Evolutionary conservation across 64 coral and sea anemone genomes (phyloP).

Genomic region (Orbicella faveolata): DNA sequence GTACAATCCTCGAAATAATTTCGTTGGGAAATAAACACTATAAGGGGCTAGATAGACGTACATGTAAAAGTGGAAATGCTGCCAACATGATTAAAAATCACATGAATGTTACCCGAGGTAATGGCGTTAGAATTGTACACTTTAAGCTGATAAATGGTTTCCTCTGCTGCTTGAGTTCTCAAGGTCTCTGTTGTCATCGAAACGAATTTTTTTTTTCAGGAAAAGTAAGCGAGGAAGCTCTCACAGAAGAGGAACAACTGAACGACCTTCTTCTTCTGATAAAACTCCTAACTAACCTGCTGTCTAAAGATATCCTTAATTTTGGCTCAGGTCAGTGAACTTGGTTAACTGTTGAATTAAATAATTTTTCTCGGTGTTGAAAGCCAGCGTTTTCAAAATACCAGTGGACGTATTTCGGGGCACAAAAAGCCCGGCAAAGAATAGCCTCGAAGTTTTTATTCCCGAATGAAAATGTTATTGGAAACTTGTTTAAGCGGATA

Average conservation of each 20-base stretch:
- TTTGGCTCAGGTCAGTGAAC: conserved; percentile 46
- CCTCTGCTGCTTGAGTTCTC: too few species aligned
- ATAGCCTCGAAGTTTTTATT: too few species aligned
- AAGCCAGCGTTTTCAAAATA: too few species aligned
- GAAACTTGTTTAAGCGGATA: too few species aligned
- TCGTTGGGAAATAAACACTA: background rate
- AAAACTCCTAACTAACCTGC: conserved; percentile 80
- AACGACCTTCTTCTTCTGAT: conserved; percentile 85
- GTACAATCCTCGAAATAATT: background rate
- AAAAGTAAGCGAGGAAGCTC: conserved; percentile 56
- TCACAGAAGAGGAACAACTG: conserved; percentile 87
- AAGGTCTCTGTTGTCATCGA: background rate
- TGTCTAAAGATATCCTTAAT: conserved; percentile 81
- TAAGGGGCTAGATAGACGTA: background rate
- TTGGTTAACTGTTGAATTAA: background rate
- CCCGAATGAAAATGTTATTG: too few species aligned
- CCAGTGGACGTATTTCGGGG: too few species aligned
- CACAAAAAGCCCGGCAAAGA: too few species aligned
- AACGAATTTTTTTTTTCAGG: conserved; percentile 32
- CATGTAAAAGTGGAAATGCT: too few species aligned
- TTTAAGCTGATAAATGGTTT: too few species aligned
- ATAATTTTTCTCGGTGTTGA: background rate
- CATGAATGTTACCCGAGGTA: too few species aligned
- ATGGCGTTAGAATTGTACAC: too few species aligned
- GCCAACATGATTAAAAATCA: too few species aligned